These are phyloP conservation scores for Emydocephalus ijimae DNA, from an alignment of 2,113 vertebrate genomes.

Conservation along the genomic window DNA sequence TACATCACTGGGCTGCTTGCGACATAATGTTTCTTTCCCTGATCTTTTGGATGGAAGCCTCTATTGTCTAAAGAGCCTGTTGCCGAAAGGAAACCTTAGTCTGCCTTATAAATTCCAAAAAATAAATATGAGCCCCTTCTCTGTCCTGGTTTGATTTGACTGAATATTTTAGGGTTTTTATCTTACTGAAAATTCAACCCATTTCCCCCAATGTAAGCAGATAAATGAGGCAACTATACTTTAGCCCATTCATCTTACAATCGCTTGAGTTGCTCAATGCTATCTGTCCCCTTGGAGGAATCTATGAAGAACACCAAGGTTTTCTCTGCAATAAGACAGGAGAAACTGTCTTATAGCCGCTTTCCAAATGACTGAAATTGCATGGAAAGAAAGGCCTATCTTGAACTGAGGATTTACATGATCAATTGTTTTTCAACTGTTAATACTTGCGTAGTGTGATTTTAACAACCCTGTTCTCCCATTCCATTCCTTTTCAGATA, in stretches of 20 bases:
- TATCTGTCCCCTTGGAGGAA: background rate
- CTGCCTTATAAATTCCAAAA: background rate
- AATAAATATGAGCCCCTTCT: background rate
- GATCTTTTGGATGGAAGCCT: background rate
- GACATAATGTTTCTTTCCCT: background rate
- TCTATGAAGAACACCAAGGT: background rate
- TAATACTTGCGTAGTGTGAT: constrained; percentile 3
- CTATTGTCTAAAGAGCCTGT: background rate
- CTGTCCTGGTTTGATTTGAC: background rate
- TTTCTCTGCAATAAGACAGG: background rate
- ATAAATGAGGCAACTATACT: background rate
- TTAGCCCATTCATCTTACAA: background rate
- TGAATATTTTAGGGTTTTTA: background rate
- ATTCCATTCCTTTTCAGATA: constrained; percentile 71
- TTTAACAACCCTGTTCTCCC: background rate
- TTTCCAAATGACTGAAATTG: background rate
- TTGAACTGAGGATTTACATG: background rate
- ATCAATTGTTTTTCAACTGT: background rate
- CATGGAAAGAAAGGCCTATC: background rate
- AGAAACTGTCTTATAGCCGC: no score
- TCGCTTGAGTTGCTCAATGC: background rate
- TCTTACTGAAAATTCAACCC: background rate
- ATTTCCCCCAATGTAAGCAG: background rate
- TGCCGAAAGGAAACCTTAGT: background rate
- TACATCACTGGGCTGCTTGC: background rate